phyloP scores from a whole-genome alignment of 2,113 vertebrate species.

The Corythornis madagascariensis region DNA sequence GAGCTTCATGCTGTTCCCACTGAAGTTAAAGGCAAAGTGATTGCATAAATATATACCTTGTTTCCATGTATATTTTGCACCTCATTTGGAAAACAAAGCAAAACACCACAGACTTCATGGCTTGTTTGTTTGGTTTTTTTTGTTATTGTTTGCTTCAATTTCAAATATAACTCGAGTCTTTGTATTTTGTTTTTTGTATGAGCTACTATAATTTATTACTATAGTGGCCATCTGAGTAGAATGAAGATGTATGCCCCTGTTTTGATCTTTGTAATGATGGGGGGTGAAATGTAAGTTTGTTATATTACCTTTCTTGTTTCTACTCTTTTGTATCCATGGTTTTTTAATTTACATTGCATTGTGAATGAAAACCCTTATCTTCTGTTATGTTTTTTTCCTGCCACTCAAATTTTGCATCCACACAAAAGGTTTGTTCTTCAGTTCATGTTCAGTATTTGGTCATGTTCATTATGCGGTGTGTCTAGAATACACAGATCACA shows the following conservation, averaged over 20 bases:
- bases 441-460: slow-evolving; percentile 63
- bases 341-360: slow-evolving; percentile 69
- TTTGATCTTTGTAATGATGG: slow-evolving; percentile 53
- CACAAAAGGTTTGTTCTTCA: slow-evolving; percentile 64
- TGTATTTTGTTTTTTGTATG: slow-evolving; percentile 26
- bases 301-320: slow-evolving; percentile 63
- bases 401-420: slow-evolving; percentile 63
- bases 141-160: neutral
- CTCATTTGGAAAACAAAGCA: neutral
- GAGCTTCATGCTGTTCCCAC: neutral
- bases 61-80: neutral
- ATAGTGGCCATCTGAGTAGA: slow-evolving; percentile 25
- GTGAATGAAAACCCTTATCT: slow-evolving; percentile 62
- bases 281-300: slow-evolving; percentile 47
- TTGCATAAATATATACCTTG: neutral
- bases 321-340: slow-evolving; percentile 53
- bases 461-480: slow-evolving; percentile 47
- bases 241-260: slow-evolving; percentile 58
- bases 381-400: slow-evolving; percentile 57
- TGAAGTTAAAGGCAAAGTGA: slow-evolving; percentile 20
- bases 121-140: neutral
- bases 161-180: neutral
- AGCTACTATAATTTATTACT: slow-evolving; percentile 38
- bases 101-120: neutral
- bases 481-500: slow-evolving; percentile 48